Base-by-base conservation (phyloP, 53 echinoderm and acorn worm genomes). In the Zoroaster sp. region DNA sequence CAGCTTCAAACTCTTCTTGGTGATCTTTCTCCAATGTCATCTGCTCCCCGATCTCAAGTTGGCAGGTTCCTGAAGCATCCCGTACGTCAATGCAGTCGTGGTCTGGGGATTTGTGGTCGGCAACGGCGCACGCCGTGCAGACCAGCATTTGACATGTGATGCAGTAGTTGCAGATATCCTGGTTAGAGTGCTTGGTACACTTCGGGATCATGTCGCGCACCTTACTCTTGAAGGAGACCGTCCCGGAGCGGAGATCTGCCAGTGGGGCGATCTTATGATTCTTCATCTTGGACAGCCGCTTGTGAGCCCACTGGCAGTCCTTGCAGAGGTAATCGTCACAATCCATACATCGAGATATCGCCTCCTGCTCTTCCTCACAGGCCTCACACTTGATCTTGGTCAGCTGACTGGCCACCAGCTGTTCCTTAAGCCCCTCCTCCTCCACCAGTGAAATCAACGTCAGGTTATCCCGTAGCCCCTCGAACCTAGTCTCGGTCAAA, bases 281-380 rank as follows among this genome's bases (percentile, higher is more conserved):
- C 85, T 85, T 85, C 85, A 85, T 85, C 85, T 85, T 85, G 72
- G 85, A 85, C 85, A 85, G 85, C 30, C 85, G 37, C 49, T 71
- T 69, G 53, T 85, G 85, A 39, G 85, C 85, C 71, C 71, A 71
- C 71, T 85, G 85, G 37, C 85, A 85, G 25, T 85, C 85, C 70
- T 69, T 71, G 71, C 85, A 85, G 35, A 85, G 85, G 38, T 85
- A 85, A 23, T 85, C 85, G 38, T 85, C 85, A 44, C 85, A 85
- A 70, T 85, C 85, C 85, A 85, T 85, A 70, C 85, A 85, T 5
- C 85, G 85, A 9, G 85, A 69, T 8, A 85, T 46, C 5, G 85
- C 85, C 35, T 85, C 85, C 85, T 85, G 34, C 14, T 14, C 85
- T 35, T 85, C 85, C 18, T 85, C 85, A 37, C 85, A 85, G 25